Evolutionary conservation across 2,797 vertebrate species (phyloP), one percentile per base, ranked within the genome.

Genomic region (Smutsia gigantea): DNA sequence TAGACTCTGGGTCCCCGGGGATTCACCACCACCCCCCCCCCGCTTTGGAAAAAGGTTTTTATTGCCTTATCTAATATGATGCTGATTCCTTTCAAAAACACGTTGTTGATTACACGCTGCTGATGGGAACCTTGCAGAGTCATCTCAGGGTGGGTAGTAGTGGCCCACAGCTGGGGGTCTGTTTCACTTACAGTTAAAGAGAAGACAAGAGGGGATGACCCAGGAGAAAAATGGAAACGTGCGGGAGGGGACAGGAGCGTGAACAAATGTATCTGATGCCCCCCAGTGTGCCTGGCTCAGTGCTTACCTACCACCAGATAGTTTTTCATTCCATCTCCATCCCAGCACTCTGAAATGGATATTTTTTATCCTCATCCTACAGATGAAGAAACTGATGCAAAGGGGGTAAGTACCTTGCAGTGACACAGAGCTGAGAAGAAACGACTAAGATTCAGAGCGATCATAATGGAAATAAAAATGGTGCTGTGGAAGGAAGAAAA

Each of bases 31-130:
- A n/a, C n/a, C n/a, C n/a, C n/a, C n/a, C 66, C 27, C 55, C 63
- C 55, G 83, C 29, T 64, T 87, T 49, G 87, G 87, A 92, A 69
- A 87, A 87, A 81, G 71, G 46, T 34, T 97, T 96, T 86, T 88
- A 87, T 92, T 84, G 83, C 74, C 79, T 92, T 94, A 63, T 88
- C 79, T 87, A 87, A 88, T 25, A 83, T 3, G 53, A 49, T 59
- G 25, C 93, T 78, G 75, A 86, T 92, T 78, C 71, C 83, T 75
- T 92, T 93, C 27, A 4, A 94, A 93, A 95, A 64, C 2, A 0
- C 55, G 68, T 69, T 81, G 46, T 93, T 81, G 87, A 74, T 66
- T 63, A 86, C 88, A 90, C 11, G 29, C 39, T 49, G 53, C 72
- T 66, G 77, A 83, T 53, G 23, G 57, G 74, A 94, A 75, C 71